Percentiles rank a stretch among this genome's conserved stretches.
These are phyloP conservation scores for Catajapyx aquilonaris DNA, from an alignment of 1,140 invertebrate genomes.

Conservation along the genomic window DNA sequence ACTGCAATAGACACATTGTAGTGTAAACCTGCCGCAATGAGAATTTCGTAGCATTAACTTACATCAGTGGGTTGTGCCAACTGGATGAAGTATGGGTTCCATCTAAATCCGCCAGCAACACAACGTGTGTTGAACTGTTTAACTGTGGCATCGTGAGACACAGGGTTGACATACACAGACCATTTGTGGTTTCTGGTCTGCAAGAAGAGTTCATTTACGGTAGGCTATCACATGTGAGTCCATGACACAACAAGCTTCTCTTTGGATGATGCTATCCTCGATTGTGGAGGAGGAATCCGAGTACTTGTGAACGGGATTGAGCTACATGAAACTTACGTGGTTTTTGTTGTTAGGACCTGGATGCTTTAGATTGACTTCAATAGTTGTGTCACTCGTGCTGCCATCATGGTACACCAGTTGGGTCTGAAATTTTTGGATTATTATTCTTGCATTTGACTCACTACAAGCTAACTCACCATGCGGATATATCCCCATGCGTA, in stretches of 20 bases:
- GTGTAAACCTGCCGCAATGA: background rate
- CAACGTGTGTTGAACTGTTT: slow-evolving; percentile 56
- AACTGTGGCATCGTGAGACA: slow-evolving; percentile 77
- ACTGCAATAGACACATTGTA: slow-evolving; percentile 22
- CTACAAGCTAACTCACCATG: slow-evolving; percentile 31
- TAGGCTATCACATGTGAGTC: background rate
- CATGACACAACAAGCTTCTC: too few relatives aligned
- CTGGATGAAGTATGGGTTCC: slow-evolving; percentile 85
- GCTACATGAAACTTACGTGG: slow-evolving; percentile 34
- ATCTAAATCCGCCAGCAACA: slow-evolving; percentile 70
- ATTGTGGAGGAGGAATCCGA: too few relatives aligned
- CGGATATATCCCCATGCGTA: slow-evolving; percentile 68
- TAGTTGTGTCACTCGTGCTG: slow-evolving; percentile 63
- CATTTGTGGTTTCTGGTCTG: slow-evolving; percentile 70
- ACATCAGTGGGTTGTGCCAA: slow-evolving; percentile 73
- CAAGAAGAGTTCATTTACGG: slow-evolving; percentile 11
- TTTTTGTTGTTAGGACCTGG: slow-evolving; percentile 63
- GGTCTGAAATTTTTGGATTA: slow-evolving; percentile 27
- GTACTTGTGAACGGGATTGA: too few relatives aligned
- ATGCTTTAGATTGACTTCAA: slow-evolving; percentile 69
- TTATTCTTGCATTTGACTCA: background rate
- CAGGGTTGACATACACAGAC: slow-evolving; percentile 80
- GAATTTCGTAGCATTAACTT: slow-evolving; percentile 21
- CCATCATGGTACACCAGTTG: slow-evolving; percentile 73
- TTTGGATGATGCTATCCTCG: too few relatives aligned